Evolutionary conservation across 2,113 vertebrate genomes (phyloP).

Genomic region (Odontesthes bonariensis): DNA sequence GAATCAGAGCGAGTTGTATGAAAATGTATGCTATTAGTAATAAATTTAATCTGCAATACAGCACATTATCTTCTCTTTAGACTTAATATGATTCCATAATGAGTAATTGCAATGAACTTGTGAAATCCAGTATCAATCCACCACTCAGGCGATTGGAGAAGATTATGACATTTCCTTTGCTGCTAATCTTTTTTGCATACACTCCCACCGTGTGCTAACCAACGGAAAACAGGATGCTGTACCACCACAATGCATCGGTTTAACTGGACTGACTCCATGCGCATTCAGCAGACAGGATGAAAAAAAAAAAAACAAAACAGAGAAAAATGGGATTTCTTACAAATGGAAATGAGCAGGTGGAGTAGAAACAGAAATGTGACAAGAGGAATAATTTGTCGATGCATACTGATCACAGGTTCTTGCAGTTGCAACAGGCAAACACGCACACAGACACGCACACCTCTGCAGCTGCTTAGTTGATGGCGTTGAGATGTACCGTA

Average conservation of each 20-base stretch:
- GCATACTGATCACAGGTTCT: background rate
- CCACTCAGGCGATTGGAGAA: background rate
- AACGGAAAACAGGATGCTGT: conserved; percentile 51
- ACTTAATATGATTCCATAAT: no score
- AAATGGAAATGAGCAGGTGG: background rate
- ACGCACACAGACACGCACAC: conserved; percentile 27
- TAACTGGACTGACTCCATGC: conserved; percentile 38
- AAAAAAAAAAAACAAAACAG: conserved; percentile 31
- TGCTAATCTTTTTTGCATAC: conserved; percentile 1
- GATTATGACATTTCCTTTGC: background rate
- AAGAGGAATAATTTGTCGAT: background rate
- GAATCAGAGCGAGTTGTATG: background rate
- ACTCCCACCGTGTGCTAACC: conserved; percentile 17
- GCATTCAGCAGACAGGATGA: conserved; percentile 21
- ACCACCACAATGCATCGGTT: conserved; percentile 27
- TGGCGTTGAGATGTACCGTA: conserved; percentile 56
- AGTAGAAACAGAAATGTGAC: background rate
- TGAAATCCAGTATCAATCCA: background rate
- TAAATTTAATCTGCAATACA: background rate
- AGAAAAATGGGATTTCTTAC: background rate
- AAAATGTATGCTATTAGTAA: background rate
- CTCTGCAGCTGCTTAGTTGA: conserved; percentile 60
- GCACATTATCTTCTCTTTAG: background rate
- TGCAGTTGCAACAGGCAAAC: conserved; percentile 29
- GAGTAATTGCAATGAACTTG: background rate